Evolutionary conservation across 2,888 invertebrate genomes (phyloP).

Genomic region (Geophilus truncorum): DNA sequence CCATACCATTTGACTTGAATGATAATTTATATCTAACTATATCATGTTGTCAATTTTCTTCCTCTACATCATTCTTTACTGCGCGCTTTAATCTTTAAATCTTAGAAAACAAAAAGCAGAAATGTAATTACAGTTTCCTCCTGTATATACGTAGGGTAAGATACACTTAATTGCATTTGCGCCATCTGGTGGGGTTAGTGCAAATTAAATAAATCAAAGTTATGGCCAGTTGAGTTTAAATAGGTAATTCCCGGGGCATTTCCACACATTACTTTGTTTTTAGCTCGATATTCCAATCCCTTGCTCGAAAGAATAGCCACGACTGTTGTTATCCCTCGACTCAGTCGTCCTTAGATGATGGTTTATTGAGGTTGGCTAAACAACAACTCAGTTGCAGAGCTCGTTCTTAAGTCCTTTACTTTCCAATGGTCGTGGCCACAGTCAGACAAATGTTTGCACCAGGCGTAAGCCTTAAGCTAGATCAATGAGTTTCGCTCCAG

Average conservation of each 20-base stretch:
- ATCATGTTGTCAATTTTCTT: slow-evolving; percentile 1
- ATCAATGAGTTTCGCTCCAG: not conserved
- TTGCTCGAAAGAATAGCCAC: not conserved
- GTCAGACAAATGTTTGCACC: slow-evolving; percentile 12
- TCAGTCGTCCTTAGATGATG: not conserved
- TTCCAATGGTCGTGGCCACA: not conserved
- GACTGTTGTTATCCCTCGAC: not conserved
- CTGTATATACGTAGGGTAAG: too few species aligned
- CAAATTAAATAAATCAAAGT: too few species aligned
- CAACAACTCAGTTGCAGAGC: slow-evolving; percentile 7
- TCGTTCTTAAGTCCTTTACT: not conserved
- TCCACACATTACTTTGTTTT: not conserved
- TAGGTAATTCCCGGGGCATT: too few species aligned
- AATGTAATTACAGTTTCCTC: too few species aligned
- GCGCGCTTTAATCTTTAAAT: not conserved
- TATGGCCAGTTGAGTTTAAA: too few species aligned
- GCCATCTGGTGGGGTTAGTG: too few species aligned
- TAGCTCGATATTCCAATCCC: not conserved
- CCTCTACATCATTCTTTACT: not conserved
- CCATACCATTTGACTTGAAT: not conserved
- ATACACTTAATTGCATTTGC: too few species aligned
- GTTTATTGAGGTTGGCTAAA: slow-evolving; percentile 10
- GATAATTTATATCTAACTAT: not conserved
- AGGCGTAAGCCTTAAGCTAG: not conserved
- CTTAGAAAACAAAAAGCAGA: not conserved